Base-by-base conservation (phyloP, 1,140 invertebrate genomes). In the Pygmarrhopalites habei region DNA sequence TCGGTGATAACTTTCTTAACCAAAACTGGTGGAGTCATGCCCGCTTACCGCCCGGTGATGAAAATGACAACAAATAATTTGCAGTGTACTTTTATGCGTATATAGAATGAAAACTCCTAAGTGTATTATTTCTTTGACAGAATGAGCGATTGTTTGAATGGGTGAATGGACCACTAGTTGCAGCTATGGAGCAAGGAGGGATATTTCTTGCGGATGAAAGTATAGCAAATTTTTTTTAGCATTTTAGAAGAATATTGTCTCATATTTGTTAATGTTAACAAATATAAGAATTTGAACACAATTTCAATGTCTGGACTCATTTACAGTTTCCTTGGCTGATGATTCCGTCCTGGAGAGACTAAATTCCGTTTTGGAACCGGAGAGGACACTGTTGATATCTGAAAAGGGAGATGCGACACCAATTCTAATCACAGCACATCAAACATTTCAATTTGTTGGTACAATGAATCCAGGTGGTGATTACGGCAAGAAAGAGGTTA, bases 401-500 rank as follows among this genome's bases (percentile, higher is more conserved):
- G 95, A 99, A 78, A 93, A 93, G 75, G 87, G 87, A 23, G 78
- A 85, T 3, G 68, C 66, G 43, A 69, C 64, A 58, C 73, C 79
- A 32, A 73, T 80, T 55, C 75, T 86, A 1, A 82, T 92, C 35
- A 78, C 80, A 30, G 95, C 96, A 0, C 72, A 84, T 64, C 71
- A 83, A 15, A 81, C 84, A 14, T 99, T 99, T 75, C 83, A 90
- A 65, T 90, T 99, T 71, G 83, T 99, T 59, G 92, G 92, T 7
- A 99, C 97, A 0, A 99, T 99, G 97, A 99, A 99, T 81, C 97
- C 97, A 23, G 95, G 95, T 19, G 96, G 97, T 12, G 97, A 99
- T 82, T 99, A 92, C 78, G 97, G 97, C 0, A 99, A 99, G 75
- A 99, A 99, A 78, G 97, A 99, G 77, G 83, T 83, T 35, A 35